Evolutionary conservation across 2,113 vertebrate genomes (phyloP).

Genomic region (Mixornis gularis): DNA sequence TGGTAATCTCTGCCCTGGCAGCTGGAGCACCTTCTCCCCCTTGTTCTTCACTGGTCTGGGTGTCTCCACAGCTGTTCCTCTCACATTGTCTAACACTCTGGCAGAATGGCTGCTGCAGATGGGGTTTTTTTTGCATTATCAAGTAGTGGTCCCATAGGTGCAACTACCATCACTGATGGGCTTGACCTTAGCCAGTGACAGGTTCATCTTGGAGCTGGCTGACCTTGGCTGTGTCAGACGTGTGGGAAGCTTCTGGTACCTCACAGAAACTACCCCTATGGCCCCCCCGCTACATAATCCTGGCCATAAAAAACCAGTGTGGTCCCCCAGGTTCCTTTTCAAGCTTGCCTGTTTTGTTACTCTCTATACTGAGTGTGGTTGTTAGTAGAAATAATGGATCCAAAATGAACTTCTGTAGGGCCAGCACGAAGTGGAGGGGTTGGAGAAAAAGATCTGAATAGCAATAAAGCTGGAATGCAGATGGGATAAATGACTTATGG

Average conservation of each 20-base stretch:
- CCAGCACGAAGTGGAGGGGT: neutral
- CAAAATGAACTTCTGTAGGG: neutral
- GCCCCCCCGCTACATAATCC: accelerated
- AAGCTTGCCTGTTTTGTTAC: neutral
- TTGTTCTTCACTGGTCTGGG: neutral
- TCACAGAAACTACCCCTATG: neutral
- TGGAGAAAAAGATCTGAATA: neutral
- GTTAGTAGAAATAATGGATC: neutral
- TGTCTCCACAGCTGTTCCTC: neutral
- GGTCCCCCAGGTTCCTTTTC: neutral
- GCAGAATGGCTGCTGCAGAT: neutral
- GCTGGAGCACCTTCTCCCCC: neutral
- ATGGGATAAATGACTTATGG: neutral
- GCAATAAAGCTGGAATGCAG: neutral
- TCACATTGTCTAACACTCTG: neutral
- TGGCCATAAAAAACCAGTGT: neutral
- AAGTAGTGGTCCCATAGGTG: neutral
- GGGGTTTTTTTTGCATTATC: neutral
- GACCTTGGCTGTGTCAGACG: neutral
- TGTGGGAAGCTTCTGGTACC: neutral
- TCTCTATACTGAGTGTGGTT: accelerated
- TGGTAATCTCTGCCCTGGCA: neutral
- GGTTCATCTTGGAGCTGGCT: accelerated
- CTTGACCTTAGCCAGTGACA: neutral
- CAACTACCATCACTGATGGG: neutral